Evolutionary conservation across 2,888 invertebrate genomes (phyloP).

Genomic region (Falcaria lacertinaria): DNA sequence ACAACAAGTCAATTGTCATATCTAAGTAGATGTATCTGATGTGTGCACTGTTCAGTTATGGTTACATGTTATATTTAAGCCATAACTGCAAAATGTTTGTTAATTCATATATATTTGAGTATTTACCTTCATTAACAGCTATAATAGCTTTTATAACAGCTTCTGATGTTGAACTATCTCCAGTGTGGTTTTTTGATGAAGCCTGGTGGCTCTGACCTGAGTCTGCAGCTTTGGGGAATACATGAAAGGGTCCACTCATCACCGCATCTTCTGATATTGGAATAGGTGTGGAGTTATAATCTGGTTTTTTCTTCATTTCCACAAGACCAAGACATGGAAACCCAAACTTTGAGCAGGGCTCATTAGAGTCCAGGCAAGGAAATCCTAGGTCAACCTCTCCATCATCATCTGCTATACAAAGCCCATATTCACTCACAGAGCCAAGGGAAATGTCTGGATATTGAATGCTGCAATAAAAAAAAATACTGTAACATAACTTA

Average conservation of each 20-base stretch:
- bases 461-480: slow-evolving; percentile 71
- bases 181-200: slow-evolving; percentile 57
- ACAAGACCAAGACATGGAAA: slow-evolving; percentile 94
- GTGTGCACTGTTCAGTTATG: too few species aligned
- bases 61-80: too few species aligned
- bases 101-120: too few species aligned
- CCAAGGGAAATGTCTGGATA: slow-evolving; percentile 82
- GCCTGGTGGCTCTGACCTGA: slow-evolving; percentile 59
- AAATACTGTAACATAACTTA: too few species aligned
- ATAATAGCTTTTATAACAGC: slow-evolving; percentile 61
- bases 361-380: slow-evolving; percentile 92
- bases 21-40: too few species aligned
- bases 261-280: slow-evolving; percentile 62
- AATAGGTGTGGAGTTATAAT: slow-evolving; percentile 39
- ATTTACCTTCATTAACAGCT: slow-evolving; percentile 74
- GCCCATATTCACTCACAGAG: slow-evolving; percentile 86
- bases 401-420: slow-evolving; percentile 97
- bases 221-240: slow-evolving; percentile 54
- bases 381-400: slow-evolving; percentile 97
- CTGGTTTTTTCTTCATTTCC: slow-evolving; percentile 80
- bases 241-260: slow-evolving; percentile 49
- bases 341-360: slow-evolving; percentile 95
- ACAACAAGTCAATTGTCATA: too few species aligned
- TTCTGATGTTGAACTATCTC: slow-evolving; percentile 70
- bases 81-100: too few species aligned